Evolutionary conservation across 2,113 vertebrate species (phyloP), one percentile per base, ranked within the genome.

Genomic region (Arenaria interpres): DNA sequence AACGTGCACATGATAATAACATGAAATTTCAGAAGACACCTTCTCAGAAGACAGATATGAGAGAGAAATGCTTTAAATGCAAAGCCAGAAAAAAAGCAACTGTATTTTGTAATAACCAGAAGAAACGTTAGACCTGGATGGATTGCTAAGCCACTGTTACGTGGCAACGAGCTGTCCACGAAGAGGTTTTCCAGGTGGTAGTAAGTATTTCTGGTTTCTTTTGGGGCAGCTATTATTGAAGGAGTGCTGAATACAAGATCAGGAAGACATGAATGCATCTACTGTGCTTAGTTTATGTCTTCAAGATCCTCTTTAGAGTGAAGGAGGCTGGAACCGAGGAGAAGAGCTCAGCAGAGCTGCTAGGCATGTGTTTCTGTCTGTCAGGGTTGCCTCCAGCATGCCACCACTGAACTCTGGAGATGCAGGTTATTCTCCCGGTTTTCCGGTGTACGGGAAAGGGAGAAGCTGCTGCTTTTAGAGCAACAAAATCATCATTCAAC

Each of bases 361-460:
- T 48, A 66, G 39, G 32, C 33, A 77, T 0, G 0, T 19, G 27
- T 27, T 33, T 54, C n/a, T 1, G 0, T 67, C 64, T 62, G 8
- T 21, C 37, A 56, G 45, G 39, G 54, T 8, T 60, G 57, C 28
- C 39, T 60, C 23, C 71, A 80, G 25, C 1, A 0, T 39, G 48
- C n/a, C 32, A 71, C 6, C 39, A 13, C 39, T 59, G n/a, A 62
- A 48, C 37, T 35, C 17, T 27, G 19, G 41, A 71, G 23, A 33
- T 9, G 9, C 3, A 54, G 32, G 6, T 32, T 66, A 16, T 69
- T 57, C 15, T 45, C 53, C 50, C 12, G 1, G 11, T 39, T 93
- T 79, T 27, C 30, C 45, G 62, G 33, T 14, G 19, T 8, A 39
- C 2, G 63, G 57, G 67, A 88, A 67, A 12, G 43, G 23, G 6